Base-by-base conservation (phyloP, 1,140 invertebrate genomes). In the Hylaeus volcanicus region DNA sequence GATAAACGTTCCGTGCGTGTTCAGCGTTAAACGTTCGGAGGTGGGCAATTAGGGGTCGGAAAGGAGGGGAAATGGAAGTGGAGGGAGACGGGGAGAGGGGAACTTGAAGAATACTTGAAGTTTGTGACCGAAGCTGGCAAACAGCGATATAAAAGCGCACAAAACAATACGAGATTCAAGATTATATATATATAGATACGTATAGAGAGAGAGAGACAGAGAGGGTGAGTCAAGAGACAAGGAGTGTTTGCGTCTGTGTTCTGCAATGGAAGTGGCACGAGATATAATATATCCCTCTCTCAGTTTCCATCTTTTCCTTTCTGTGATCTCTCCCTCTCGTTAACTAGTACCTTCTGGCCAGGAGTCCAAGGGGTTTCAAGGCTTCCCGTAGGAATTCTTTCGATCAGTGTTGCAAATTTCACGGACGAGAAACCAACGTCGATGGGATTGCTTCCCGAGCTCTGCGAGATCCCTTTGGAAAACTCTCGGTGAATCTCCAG, bases 61-160 rank as follows among this genome's bases (percentile, higher is more conserved):
- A 1, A 55, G 3, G 55, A 45, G 26, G 15, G 37, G 2, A 45
- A 45, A 37, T 61, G 65, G 70, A 55, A 83, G 76, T 14, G 69
- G 56, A 64, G 26, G 65, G 43, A 15, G 26, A 64, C 9, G 37
- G 65, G 37, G 65, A 71, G 15, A 63, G 80, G 64, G 70, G 79
- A 83, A 41, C 43, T 86, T 75, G 82, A 85, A 88, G 72, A 85
- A 86, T 86, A 83, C 69, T 86, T 85, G 65, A 88, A 87, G 75
- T 89, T 69, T 68, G 83, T 89, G 86, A 90, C 87, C 88, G 87
- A 90, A 90, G 88, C 89, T 90, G 87, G 82, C 86, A 90, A 89
- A 89, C 85, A 90, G 79, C 84, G 88, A 85, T 88, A 88, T 89
- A 89, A 81, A 88, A 89, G 87, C 88, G 88, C 87, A 88, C 87